phyloP scores from a whole-genome alignment of 2,888 invertebrate species.

The Heliconius aoede region DNA sequence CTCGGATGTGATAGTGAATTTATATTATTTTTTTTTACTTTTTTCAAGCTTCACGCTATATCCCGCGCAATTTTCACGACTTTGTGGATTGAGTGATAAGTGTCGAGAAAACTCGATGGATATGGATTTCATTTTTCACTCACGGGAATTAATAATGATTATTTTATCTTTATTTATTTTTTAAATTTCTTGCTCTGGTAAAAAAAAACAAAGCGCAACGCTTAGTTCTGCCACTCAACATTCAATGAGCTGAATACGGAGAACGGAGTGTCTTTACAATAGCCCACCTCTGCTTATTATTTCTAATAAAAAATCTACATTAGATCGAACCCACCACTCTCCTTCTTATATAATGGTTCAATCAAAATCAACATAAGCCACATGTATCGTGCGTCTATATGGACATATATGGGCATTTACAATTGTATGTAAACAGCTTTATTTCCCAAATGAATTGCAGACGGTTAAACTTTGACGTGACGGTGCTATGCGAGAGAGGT shows the following conservation, averaged over 20 bases:
- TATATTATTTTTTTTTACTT: background rate
- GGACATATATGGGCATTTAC: constrained; percentile 31
- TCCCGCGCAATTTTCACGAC: no score
- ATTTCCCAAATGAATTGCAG: constrained; percentile 66
- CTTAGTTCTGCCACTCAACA: no score
- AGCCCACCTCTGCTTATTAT: no score
- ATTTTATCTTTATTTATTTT: no score
- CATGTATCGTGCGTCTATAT: background rate
- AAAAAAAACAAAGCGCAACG: no score
- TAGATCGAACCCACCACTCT: background rate
- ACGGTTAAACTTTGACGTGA: constrained; percentile 47
- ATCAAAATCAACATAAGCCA: constrained; percentile 2
- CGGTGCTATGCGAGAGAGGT: constrained; percentile 21
- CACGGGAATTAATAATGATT: no score
- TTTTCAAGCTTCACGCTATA: background rate
- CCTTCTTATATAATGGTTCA: background rate
- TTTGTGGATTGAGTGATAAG: no score
- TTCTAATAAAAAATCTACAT: background rate
- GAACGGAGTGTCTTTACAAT: background rate
- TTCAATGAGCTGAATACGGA: background rate
- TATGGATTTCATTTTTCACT: no score
- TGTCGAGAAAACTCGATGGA: no score
- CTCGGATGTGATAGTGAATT: background rate
- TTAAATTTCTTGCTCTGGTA: no score
- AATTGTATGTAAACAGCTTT: constrained; percentile 53